Base-by-base conservation (phyloP, 2,113 vertebrate genomes). In the Fregetta grallaria region DNA sequence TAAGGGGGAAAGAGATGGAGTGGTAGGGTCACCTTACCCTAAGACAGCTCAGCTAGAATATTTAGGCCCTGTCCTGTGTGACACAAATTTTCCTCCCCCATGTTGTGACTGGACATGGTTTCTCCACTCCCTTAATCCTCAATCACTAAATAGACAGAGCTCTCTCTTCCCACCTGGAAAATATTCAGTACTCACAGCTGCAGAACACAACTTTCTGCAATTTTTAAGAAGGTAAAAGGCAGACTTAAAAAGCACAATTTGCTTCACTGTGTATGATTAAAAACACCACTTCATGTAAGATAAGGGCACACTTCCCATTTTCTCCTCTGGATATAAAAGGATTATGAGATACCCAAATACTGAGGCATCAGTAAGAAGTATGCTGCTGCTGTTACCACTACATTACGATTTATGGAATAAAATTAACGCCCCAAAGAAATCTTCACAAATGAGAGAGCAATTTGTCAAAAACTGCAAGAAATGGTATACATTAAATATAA, bases 401-500 rank as follows among this genome's bases (percentile, higher is more conserved):
- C 21, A 59, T 87, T 97, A 88, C 18, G 45, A 96, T 95, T 90
- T 78, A 94, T 52, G 95, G 89, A 96, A 93, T 96, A 95, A 97
- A 98, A 98, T 92, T 93, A 95, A 94, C 27, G 0, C 36, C 75
- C 72, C 73, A 47, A 94, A 93, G 86, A 94, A 96, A 96, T 96
- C 93, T 96, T 96, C 97, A 96, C 87, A 93, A 88, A 92, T 73
- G 83, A 97, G 95, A 96, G 95, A 87, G 89, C 38, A 95, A 68
- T 96, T 96, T 96, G 94, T 97, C 94, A 96, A 98, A 96, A 98
- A 61, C 92, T 92, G 96, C 97, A 98, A 95, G 95, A 96, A 94
- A 98, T 86, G 78, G 81, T 40, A 83, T 86, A 97, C 89, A 92
- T 98, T 97, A 97, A 96, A 98, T 98, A 98, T 53, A 98, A 98